These are phyloP conservation scores for Drosophila buzzatii DNA, from an alignment of 2,888 invertebrate species.

Conservation along the genomic window DNA sequence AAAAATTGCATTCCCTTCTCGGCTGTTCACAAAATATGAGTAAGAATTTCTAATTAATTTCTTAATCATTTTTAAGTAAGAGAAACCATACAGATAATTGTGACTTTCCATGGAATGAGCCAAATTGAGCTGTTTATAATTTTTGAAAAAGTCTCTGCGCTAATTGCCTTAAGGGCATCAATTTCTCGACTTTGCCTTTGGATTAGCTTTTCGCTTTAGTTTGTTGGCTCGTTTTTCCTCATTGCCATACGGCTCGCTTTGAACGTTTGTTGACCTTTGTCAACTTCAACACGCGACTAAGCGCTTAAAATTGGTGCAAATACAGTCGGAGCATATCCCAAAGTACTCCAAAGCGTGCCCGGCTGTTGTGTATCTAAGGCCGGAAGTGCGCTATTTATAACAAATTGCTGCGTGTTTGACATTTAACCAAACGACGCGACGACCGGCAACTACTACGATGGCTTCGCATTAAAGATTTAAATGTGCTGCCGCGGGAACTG, in stretches of 20 bases:
- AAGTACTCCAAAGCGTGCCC: slow-evolving; percentile 20
- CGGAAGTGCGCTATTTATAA: slow-evolving; percentile 82
- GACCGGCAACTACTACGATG: slow-evolving; percentile 23
- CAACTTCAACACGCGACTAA: slow-evolving; percentile 77
- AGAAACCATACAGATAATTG: not conserved
- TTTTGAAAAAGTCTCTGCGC: not conserved
- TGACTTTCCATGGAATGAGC: not conserved
- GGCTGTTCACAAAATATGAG: not conserved
- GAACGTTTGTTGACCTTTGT: slow-evolving; percentile 78
- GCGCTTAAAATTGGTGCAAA: slow-evolving; percentile 75
- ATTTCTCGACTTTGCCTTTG: slow-evolving; percentile 53
- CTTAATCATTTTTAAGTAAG: not conserved
- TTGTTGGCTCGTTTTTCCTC: slow-evolving; percentile 10
- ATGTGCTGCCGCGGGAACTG: slow-evolving; percentile 11
- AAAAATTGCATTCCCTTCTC: not conserved
- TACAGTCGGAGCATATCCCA: slow-evolving; percentile 43
- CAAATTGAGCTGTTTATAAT: not conserved
- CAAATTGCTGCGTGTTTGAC: slow-evolving; percentile 77
- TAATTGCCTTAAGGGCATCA: slow-evolving; percentile 57
- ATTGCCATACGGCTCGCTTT: slow-evolving; percentile 16
- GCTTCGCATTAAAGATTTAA: slow-evolving; percentile 53
- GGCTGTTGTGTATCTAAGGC: slow-evolving; percentile 49
- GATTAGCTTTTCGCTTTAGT: slow-evolving; percentile 54
- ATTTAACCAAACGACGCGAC: slow-evolving; percentile 60
- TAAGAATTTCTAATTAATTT: not conserved